Conservation (phyloP, 2,888 invertebrate genomes). For the Podabrus alpinus region DNA sequence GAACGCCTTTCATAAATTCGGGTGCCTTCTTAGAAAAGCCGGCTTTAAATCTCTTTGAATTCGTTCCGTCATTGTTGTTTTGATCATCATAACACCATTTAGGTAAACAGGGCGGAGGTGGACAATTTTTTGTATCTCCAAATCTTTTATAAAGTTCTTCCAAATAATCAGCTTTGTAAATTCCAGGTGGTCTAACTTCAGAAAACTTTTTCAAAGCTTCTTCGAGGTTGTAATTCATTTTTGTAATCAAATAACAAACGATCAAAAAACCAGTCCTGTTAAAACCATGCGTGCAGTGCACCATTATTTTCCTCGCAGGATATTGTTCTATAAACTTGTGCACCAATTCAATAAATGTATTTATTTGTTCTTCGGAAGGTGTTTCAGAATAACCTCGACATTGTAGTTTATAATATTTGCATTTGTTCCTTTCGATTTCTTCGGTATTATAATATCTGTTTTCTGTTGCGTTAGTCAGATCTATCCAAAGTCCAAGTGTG, state of each 20-base stretch:
- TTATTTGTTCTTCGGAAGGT: slow-evolving; percentile 83
- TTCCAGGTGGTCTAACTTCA: slow-evolving; percentile 84
- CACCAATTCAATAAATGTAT: slow-evolving; percentile 80
- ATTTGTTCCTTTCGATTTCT: slow-evolving; percentile 74
- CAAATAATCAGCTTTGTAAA: slow-evolving; percentile 96
- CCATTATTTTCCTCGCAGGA: slow-evolving; percentile 77
- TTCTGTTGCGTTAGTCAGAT: slow-evolving; percentile 86
- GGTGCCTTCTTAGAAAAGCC: slow-evolving; percentile 60
- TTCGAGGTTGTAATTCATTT: slow-evolving; percentile 80
- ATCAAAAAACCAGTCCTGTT: slow-evolving; percentile 97
- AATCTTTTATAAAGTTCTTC: slow-evolving; percentile 82
- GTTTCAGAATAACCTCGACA: slow-evolving; percentile 93
- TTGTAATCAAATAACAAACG: slow-evolving; percentile 86
- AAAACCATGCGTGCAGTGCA: slow-evolving; percentile 98
- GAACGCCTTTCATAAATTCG: slow-evolving; percentile 85
- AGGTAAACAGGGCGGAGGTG: slow-evolving; percentile 77
- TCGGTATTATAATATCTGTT: slow-evolving; percentile 82
- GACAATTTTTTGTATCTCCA: slow-evolving; percentile 72
- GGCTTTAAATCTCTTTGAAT: slow-evolving; percentile 5
- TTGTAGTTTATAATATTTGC: slow-evolving; percentile 85
- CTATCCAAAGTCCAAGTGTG: slow-evolving; percentile 93
- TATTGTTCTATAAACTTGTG: slow-evolving; percentile 76
- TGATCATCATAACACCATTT: slow-evolving; percentile 78
- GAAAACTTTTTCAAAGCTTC: slow-evolving; percentile 81
- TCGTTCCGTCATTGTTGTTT: neutral